A percentile compares a stretch with the other conserved stretches of the same genome.
These are phyloP conservation scores for Cepaea nemoralis DNA, from an alignment of 1,140 invertebrate species.

Conservation along the genomic window DNA sequence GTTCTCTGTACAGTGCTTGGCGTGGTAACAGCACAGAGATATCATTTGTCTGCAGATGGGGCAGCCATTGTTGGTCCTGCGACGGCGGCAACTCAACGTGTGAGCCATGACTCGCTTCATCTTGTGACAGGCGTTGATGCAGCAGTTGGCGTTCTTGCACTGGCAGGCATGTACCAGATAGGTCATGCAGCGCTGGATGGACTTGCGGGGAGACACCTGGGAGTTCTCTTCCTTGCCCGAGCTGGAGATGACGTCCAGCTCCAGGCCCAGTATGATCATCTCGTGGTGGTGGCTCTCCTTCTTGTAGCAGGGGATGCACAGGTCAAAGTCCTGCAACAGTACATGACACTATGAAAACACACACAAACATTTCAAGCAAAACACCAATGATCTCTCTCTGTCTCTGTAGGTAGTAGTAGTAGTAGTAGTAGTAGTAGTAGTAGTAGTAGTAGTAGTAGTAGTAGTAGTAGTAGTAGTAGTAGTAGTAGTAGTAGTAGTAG, in stretches of 20 bases:
- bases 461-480: too few relatives aligned
- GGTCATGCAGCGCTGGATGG: slow-evolving; percentile 97
- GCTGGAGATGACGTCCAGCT: slow-evolving; percentile 92
- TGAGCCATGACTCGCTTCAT: slow-evolving; percentile 98
- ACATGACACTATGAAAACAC: not conserved
- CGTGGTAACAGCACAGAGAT: slow-evolving; percentile 97
- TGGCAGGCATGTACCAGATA: slow-evolving; percentile 96
- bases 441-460: too few relatives aligned
- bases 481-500: too few relatives aligned
- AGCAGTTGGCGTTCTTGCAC: slow-evolving; percentile 98
- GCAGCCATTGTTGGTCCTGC: slow-evolving; percentile 95
- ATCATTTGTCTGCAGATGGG: slow-evolving; percentile 99
- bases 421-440: too few relatives aligned
- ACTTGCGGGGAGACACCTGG: slow-evolving; percentile 89
- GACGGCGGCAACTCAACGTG: slow-evolving; percentile 93
- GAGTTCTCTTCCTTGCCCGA: slow-evolving; percentile 78
- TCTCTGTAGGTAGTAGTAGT: too few relatives aligned
- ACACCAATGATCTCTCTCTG: too few relatives aligned
- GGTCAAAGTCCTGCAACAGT: slow-evolving; percentile 88
- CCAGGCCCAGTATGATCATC: slow-evolving; percentile 97
- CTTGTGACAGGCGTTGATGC: slow-evolving; percentile 94
- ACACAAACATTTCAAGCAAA: too few relatives aligned
- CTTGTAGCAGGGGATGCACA: slow-evolving; percentile 95
- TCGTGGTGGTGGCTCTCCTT: slow-evolving; percentile 95
- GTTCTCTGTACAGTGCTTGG: slow-evolving; percentile 92